Conservation (phyloP, 2,113 vertebrate species). For the Pelecanus crispus region DNA sequence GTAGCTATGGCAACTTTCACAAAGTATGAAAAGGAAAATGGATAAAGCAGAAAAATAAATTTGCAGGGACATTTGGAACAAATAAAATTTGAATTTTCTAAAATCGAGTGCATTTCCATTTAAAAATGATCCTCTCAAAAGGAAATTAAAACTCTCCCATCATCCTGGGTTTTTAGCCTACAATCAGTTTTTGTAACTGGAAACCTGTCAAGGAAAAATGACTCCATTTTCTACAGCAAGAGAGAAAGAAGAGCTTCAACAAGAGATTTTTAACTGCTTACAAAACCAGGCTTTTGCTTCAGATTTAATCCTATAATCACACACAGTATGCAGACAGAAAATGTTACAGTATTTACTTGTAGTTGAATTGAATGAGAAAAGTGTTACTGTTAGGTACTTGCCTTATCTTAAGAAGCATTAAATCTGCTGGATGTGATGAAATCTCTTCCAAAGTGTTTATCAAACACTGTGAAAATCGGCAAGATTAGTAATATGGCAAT, state of each 20-base stretch:
- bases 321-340: not conserved
- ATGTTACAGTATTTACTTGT: conserved; percentile 7
- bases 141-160: not conserved
- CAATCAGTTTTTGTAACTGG: not conserved
- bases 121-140: not conserved
- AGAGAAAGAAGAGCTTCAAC: not conserved
- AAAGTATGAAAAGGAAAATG: not conserved
- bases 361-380: conserved; percentile 37
- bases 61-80: not conserved
- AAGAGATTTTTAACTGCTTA: conserved; percentile 32
- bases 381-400: not conserved
- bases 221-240: not conserved
- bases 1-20: conserved; percentile 33
- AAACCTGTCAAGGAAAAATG: not conserved
- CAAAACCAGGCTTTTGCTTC: conserved; percentile 18
- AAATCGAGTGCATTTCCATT: not conserved
- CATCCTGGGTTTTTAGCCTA: not conserved
- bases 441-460: conserved; percentile 37
- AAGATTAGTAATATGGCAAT: not conserved
- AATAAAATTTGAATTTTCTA: not conserved
- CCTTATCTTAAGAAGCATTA: conserved; percentile 18
- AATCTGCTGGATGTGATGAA: conserved; percentile 35
- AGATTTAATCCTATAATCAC: conserved; percentile 51
- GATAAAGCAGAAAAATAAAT: not conserved
- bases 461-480: conserved; percentile 22